A percentile compares a stretch with the other conserved stretches of the same genome.
These are phyloP conservation scores for Alethe diademata DNA, from an alignment of 2,113 vertebrate genomes.

Conservation along the genomic window DNA sequence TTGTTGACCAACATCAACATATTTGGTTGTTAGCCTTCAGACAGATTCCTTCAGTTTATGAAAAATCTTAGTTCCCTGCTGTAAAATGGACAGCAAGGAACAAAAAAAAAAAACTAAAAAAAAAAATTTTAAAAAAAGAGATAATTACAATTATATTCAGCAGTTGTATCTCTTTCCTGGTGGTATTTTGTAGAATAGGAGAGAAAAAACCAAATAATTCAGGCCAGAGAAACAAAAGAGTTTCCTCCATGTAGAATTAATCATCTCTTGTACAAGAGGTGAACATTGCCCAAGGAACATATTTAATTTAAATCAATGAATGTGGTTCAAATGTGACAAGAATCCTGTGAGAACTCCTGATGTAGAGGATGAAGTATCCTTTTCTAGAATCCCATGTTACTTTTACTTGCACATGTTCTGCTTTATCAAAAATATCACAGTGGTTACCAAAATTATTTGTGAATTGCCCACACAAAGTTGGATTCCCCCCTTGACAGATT, in stretches of 20 bases:
- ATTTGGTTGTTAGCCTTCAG: neutral
- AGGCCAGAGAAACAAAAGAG: neutral
- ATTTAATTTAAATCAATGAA: neutral
- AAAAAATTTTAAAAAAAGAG: neutral
- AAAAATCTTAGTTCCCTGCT: neutral
- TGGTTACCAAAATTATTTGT: neutral
- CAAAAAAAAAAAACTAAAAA: neutral
- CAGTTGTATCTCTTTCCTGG: neutral
- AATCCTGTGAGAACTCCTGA: neutral
- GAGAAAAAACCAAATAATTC: neutral
- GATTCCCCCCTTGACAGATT: neutral
- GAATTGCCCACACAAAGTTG: neutral
- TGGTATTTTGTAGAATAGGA: neutral
- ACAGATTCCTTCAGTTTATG: neutral
- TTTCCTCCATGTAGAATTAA: neutral
- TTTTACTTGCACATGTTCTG: neutral
- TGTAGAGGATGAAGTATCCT: neutral
- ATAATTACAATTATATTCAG: neutral
- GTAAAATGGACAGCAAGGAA: neutral
- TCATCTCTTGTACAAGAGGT: neutral
- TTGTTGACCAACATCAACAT: neutral
- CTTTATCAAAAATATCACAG: neutral
- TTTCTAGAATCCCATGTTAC: neutral
- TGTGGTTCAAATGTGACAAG: neutral
- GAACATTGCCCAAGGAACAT: neutral